Evolutionary conservation across 2,113 vertebrate genomes (phyloP), one percentile per base, ranked within the genome.

Genomic region (Ciconia maguari): DNA sequence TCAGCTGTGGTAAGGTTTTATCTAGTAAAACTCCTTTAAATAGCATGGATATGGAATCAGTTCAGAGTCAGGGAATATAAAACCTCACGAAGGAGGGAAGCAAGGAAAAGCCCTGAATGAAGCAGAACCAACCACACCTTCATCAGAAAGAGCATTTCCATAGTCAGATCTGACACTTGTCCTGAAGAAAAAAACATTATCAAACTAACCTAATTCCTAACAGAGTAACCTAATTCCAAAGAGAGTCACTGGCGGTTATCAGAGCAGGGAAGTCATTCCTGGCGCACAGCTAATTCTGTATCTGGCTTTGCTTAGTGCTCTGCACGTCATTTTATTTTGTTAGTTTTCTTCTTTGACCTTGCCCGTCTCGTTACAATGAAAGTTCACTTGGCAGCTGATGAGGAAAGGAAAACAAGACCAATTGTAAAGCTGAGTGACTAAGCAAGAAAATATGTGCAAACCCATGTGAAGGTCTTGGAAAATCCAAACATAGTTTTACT

Each of bases 321-420:
- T 8, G 1, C 21, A 54, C 4, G 13, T 52, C 5, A 25, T 74
- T 86, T 6, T 57, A 41, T n/a, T 76, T 81, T 70, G 52, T 81
- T 95, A 25, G 52, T 36, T 83, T 92, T 79, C 36, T 81, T 82
- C 54, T 83, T 36, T 70, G 91, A 69, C 84, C 83, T 96, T 94
- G 80, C 38, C 57, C 5, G 2, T 71, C 54, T 81, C 36, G 49
- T 71, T 82, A 51, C 69, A 87, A 52, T 25, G 16, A 13, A 92
- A 91, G 65, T 79, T 89, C 61, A 79, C 51, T 80, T 72, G 49
- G 74, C 93, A 94, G 91, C 80, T 69, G 70, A 87, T 3, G 20
- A 62, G 44, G 41, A 90, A 83, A 66, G 25, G 15, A 90, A 93
- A 92, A 49, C 20, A 62, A 86, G n/a, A 84, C 16, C 83, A 55